These are phyloP conservation scores for Polypedilum vanderplanki DNA, from an alignment of 1,140 invertebrate species.

Conservation along the genomic window DNA sequence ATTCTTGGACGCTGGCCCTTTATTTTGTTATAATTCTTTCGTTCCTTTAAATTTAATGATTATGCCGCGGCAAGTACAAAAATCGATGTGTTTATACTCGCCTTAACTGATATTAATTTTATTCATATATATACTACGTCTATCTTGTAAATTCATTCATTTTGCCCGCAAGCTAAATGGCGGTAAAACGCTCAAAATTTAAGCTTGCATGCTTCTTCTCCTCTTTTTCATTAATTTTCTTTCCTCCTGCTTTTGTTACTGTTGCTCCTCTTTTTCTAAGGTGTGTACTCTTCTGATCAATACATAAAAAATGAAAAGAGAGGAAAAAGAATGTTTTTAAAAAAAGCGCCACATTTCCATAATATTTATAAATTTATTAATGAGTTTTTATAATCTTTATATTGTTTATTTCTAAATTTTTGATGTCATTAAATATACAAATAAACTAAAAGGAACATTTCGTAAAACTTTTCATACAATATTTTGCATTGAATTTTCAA, in stretches of 20 bases:
- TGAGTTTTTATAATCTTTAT: background rate
- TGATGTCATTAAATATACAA: too few species aligned
- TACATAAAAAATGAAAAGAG: background rate
- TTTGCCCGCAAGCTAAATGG: conserved; percentile 22
- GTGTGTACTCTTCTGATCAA: background rate
- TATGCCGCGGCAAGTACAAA: conserved; percentile 14
- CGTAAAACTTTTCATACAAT: background rate
- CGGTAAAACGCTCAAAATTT: conserved; percentile 22
- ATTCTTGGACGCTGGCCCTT: conserved; percentile 2
- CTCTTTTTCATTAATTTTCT: background rate
- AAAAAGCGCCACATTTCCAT: background rate
- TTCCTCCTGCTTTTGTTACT: background rate
- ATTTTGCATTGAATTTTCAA: background rate
- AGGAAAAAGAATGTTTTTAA: background rate
- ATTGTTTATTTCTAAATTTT: too few species aligned
- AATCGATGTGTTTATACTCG: conserved; percentile 20
- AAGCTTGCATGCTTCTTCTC: background rate
- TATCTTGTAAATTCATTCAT: background rate
- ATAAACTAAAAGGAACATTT: background rate
- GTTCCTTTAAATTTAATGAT: conserved; percentile 25
- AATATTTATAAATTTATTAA: background rate
- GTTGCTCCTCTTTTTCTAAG: background rate
- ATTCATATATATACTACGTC: background rate
- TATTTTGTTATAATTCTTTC: background rate
- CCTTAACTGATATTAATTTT: conserved; percentile 25